phyloP scores from a whole-genome alignment of 2,888 invertebrate genomes.

The Chloroclysta siterata region DNA sequence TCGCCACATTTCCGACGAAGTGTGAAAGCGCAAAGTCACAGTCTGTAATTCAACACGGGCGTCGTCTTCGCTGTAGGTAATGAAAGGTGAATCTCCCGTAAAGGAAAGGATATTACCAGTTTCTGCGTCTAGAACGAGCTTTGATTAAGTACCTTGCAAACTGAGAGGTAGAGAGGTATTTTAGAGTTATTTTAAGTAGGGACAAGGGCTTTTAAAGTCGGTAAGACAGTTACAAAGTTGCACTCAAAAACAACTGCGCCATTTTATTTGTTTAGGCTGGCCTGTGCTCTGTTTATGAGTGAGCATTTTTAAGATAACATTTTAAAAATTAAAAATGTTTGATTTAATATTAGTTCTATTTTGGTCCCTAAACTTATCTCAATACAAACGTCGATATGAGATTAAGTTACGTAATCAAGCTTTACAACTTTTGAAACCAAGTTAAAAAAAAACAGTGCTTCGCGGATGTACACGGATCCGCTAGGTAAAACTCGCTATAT shows the following conservation, averaged over 20 bases:
- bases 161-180: slow-evolving; percentile 10
- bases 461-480: too few species aligned
- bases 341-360: too few species aligned
- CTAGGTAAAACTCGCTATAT: too few species aligned
- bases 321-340: too few species aligned
- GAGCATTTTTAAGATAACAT: neutral
- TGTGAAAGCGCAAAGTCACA: slow-evolving; percentile 20
- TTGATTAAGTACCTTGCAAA: slow-evolving; percentile 37
- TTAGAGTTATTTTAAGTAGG: slow-evolving; percentile 9
- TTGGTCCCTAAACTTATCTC: too few species aligned
- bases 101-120: slow-evolving; percentile 44
- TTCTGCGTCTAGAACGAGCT: slow-evolving; percentile 41
- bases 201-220: slow-evolving; percentile 3
- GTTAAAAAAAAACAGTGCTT: too few species aligned
- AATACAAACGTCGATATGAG: too few species aligned
- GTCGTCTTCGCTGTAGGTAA: slow-evolving; percentile 23
- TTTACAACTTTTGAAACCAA: too few species aligned
- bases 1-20: slow-evolving; percentile 8
- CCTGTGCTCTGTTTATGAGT: neutral
- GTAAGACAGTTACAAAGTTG: slow-evolving; percentile 5
- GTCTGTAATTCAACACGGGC: slow-evolving; percentile 21
- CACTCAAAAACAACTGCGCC: neutral
- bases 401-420: too few species aligned
- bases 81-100: slow-evolving; percentile 42
- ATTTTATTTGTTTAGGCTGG: slow-evolving; percentile 9